These are phyloP conservation scores for Oophaga sylvatica DNA, from an alignment of 2,797 vertebrate genomes.

Conservation along the genomic window DNA sequence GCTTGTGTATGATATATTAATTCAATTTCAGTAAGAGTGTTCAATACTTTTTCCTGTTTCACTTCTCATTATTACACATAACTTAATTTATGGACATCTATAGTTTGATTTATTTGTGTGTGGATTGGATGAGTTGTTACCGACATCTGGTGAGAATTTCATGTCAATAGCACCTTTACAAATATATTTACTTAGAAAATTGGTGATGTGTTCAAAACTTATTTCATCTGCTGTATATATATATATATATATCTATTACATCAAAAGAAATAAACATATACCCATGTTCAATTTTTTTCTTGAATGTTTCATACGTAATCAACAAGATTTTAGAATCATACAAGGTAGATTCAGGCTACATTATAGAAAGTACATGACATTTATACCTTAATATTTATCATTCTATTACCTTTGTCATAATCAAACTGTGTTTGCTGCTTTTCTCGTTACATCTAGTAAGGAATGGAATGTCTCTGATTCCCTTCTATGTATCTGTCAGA, in stretches of 20 bases:
- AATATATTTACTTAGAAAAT: too few species aligned
- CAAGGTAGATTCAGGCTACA: not conserved
- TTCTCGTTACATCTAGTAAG: constrained; percentile 21
- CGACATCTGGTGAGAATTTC: too few species aligned
- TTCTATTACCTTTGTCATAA: not conserved
- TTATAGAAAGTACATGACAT: not conserved
- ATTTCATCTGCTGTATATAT: too few species aligned
- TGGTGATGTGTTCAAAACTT: too few species aligned
- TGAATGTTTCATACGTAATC: not conserved
- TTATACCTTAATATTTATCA: not conserved
- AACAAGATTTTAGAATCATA: not conserved
- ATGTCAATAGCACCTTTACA: too few species aligned
- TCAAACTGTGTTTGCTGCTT: not conserved
- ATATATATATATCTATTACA: not conserved
- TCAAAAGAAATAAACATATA: not conserved
- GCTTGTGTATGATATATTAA: too few species aligned
- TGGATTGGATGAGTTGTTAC: too few species aligned
- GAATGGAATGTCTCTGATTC: not conserved
- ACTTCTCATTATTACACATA: too few species aligned
- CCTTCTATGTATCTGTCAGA: constrained; percentile 25
- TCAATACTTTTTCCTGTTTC: too few species aligned
- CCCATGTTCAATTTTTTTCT: not conserved
- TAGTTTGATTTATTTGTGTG: too few species aligned
- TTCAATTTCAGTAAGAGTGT: too few species aligned
- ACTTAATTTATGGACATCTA: too few species aligned